These are phyloP conservation scores for Percopsis transmontana DNA, from an alignment of 2,113 vertebrate genomes.

Conservation along the genomic window DNA sequence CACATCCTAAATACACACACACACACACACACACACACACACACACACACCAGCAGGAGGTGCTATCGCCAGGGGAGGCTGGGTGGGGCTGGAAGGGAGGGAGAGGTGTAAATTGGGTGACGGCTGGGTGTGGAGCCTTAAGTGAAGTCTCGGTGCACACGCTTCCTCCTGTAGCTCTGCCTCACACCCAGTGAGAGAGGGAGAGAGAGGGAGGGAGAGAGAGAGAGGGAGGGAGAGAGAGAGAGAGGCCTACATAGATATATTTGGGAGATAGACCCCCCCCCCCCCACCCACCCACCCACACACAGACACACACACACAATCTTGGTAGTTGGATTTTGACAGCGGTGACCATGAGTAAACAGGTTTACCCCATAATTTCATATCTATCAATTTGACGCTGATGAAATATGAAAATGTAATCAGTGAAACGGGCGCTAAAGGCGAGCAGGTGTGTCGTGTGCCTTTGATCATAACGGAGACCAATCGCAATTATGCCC, in stretches of 20 bases:
- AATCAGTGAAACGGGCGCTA: conserved; percentile 78
- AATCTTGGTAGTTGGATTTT: neutral
- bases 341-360: conserved; percentile 55
- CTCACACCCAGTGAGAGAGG: conserved; percentile 23
- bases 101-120: conserved; percentile 81
- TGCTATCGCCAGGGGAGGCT: conserved; percentile 60
- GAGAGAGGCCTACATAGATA: conserved; percentile 7
- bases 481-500: conserved; percentile 80
- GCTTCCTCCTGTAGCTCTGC: conserved; percentile 55
- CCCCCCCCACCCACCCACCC: no score
- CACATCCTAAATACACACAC: neutral
- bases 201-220: neutral
- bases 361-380: conserved; percentile 70
- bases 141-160: conserved; percentile 61
- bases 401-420: conserved; percentile 81
- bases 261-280: no score
- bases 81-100: conserved; percentile 62
- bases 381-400: conserved; percentile 77
- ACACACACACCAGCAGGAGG: conserved; percentile 62
- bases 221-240: conserved; percentile 4
- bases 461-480: conserved; percentile 79
- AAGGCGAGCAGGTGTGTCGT: conserved; percentile 79
- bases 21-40: conserved; percentile 32
- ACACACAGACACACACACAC: no score
- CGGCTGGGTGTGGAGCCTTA: conserved; percentile 66